Evolutionary conservation across 2,888 invertebrate species (phyloP).

Genomic region (Coelopa pilipes): DNA sequence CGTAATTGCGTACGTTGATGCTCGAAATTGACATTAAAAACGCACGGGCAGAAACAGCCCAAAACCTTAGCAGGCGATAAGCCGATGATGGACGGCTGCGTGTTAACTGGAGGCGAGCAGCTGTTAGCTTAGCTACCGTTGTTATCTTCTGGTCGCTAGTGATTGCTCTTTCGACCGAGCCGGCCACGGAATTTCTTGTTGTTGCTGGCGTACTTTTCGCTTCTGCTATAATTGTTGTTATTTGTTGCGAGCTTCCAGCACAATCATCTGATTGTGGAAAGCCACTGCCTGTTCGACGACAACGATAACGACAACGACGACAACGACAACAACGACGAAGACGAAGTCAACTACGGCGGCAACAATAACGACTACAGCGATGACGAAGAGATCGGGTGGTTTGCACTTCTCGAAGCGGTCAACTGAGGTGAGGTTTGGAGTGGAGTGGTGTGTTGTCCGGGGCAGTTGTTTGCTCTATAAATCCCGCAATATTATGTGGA

Average conservation of each 20-base stretch:
- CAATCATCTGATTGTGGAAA: conserved; percentile 31
- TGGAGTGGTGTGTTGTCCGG: not conserved
- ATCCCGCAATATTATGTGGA: too few species aligned
- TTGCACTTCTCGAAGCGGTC: too few species aligned
- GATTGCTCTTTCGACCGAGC: too few species aligned
- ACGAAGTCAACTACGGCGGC: too few species aligned
- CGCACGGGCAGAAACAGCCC: not conserved
- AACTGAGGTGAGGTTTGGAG: not conserved
- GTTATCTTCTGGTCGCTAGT: too few species aligned
- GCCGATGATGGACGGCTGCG: not conserved
- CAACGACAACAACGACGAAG: too few species aligned
- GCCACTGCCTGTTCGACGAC: not conserved
- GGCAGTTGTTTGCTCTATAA: too few species aligned
- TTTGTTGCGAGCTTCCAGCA: conserved; percentile 6
- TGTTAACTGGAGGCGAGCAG: not conserved
- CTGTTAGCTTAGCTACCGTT: not conserved
- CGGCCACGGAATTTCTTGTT: not conserved
- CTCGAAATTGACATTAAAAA: not conserved
- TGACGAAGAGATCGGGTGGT: too few species aligned
- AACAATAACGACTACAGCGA: too few species aligned
- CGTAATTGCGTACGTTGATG: not conserved
- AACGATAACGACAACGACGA: not conserved
- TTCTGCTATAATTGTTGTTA: not conserved
- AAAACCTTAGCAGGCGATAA: not conserved
- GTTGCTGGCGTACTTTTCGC: too few species aligned